These are phyloP conservation scores for Chymomyza procnemis DNA, from an alignment of 2,888 invertebrate genomes.

Conservation along the genomic window DNA sequence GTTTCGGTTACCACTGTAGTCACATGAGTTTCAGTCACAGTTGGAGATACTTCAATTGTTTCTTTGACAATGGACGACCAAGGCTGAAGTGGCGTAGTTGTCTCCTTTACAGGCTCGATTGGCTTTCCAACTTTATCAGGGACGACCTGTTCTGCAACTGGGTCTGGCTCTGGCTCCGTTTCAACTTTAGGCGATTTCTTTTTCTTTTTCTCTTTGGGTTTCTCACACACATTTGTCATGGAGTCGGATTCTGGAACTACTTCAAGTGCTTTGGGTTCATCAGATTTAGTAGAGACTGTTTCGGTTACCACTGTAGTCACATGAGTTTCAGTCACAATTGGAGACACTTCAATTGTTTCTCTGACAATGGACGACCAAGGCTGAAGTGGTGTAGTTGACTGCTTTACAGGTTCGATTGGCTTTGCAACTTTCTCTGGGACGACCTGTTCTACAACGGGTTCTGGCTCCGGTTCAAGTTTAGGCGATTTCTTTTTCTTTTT, in stretches of 20 bases:
- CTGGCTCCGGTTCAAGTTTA: background rate
- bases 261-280: background rate
- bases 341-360: constrained; percentile 12
- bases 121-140: too few species aligned
- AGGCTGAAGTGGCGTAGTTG: too few species aligned
- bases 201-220: constrained; percentile 16
- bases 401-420: background rate
- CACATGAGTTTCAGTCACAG: too few species aligned
- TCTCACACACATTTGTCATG: too few species aligned
- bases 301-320: background rate
- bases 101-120: too few species aligned
- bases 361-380: constrained; percentile 1
- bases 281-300: background rate
- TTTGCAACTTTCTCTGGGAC: background rate
- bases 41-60: too few species aligned
- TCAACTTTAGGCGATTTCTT: constrained; percentile 4
- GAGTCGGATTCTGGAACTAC: background rate
- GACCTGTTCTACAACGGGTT: background rate
- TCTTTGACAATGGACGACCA: too few species aligned
- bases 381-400: background rate
- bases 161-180: too few species aligned
- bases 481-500: constrained; percentile 4
- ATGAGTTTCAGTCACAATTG: background rate
- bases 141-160: too few species aligned
- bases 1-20: too few species aligned